Evolutionary conservation across 1,140 invertebrate genomes (phyloP), one percentile per base, ranked within the genome.

Genomic region (Aphelenchoides besseyi): DNA sequence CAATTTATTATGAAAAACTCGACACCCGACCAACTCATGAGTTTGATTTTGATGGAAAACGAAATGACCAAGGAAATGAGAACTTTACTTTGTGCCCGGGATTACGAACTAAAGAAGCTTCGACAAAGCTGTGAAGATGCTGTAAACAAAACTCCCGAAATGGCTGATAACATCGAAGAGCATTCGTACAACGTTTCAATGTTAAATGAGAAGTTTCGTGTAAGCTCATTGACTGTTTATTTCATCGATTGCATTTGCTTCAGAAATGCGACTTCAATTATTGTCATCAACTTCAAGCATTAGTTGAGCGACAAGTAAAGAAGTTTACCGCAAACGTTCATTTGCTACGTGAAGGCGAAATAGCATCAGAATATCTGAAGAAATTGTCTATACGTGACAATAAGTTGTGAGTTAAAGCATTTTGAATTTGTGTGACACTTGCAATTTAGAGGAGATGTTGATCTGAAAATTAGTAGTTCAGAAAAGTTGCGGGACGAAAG

Each of bases 281-380:
- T 30, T 57, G 23, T n/a, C 18, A 81, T 29, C 76, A 77, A 77
- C 35, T 81, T 3, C 28, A 80, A 61, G 76, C 78, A 18, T 37
- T 77, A 2, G 59, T 18, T 12, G 78, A 76, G 23, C 36, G 61
- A 3, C 78, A 77, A 54, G 28, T 36, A 26, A 26, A 63, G 12
- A 68, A 64, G 18, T 77, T 75, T 62, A 30, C 73, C 3, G 62
- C 35, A 32, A 59, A 71, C 37, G 68, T 77, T 16, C 52, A 29
- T 41, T 54, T 37, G 23, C 23, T 72, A 53, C 35, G 37, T 18
- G 36, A 79, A 63, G 70, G 54, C 32, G 37, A 16, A 16, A 32
- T 64, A n/a, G 52, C 71, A 3, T 26, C 29, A 9, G 18, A 72
- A 18, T 35, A 30, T 3, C 29, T 12, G 1, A 23, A 12, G 16